phyloP scores from a whole-genome alignment of 53 echinoderm and acorn worm genomes.

The Hippasteria phrygiana region DNA sequence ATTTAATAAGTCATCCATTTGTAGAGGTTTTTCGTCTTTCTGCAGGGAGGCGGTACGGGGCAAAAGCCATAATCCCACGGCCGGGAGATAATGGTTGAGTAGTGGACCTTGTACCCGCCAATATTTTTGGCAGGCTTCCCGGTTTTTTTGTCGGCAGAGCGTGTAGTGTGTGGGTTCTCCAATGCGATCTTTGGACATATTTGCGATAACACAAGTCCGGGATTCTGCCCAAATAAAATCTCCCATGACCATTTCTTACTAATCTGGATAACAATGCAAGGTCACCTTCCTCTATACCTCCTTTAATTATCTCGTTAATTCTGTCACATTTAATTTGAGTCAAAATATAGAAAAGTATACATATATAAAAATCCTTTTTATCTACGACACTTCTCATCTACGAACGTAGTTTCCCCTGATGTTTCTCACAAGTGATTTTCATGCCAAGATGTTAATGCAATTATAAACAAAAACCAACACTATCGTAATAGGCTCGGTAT shows the following conservation, averaged over 20 bases:
- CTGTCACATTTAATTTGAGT: too few species aligned
- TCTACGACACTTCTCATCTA: too few species aligned
- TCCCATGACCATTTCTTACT: slow-evolving; percentile 27
- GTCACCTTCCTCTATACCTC: not conserved
- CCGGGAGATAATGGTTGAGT: slow-evolving; percentile 3
- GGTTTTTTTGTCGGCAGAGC: slow-evolving; percentile 8
- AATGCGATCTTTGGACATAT: slow-evolving; percentile 54
- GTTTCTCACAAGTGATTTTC: too few species aligned
- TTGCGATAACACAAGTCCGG: slow-evolving; percentile 43
- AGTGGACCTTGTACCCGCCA: slow-evolving; percentile 50
- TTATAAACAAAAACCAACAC: too few species aligned
- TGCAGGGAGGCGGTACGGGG: slow-evolving; percentile 5
- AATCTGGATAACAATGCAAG: slow-evolving; percentile 49
- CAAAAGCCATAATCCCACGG: slow-evolving; percentile 43
- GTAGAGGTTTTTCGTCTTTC: not conserved
- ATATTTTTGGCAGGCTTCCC: not conserved
- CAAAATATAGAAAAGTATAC: too few species aligned
- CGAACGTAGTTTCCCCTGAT: too few species aligned
- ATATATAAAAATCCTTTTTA: too few species aligned
- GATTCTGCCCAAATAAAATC: not conserved
- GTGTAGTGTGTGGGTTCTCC: not conserved
- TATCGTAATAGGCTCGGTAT: too few species aligned
- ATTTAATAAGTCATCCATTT: slow-evolving; percentile 58
- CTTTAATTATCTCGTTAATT: too few species aligned
- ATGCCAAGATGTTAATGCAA: too few species aligned